Conservation (phyloP, 2,797 vertebrate species). For the Agapornis canus region DNA sequence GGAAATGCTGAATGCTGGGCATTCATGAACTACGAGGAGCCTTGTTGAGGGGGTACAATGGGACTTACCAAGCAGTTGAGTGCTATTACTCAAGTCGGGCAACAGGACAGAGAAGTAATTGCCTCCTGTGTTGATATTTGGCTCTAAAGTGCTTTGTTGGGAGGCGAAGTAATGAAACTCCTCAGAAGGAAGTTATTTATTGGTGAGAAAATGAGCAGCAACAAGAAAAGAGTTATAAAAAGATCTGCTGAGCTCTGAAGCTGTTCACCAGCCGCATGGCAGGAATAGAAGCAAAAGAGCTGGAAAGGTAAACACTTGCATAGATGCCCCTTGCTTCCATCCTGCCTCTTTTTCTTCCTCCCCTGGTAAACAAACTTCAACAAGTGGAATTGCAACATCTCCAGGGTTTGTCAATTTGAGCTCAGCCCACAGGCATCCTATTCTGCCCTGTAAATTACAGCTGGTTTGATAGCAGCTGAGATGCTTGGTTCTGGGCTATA, state of each 20-base stretch:
- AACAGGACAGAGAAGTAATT: not conserved
- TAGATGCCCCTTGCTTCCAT: not conserved
- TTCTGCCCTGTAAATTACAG: slow-evolving; percentile 62
- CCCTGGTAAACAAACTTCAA: slow-evolving; percentile 59
- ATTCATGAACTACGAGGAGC: not conserved
- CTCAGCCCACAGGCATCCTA: slow-evolving; percentile 36
- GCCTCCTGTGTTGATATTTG: slow-evolving; percentile 39
- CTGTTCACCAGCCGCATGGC: not conserved
- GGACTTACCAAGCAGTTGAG: not conserved
- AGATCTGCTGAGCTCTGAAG: slow-evolving; percentile 23
- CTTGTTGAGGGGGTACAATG: not conserved
- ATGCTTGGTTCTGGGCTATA: not conserved
- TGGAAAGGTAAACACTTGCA: slow-evolving; percentile 64
- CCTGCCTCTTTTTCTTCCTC: not conserved
- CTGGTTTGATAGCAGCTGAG: slow-evolving; percentile 8
- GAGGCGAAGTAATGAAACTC: slow-evolving; percentile 38
- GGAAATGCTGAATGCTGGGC: not conserved
- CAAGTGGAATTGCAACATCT: slow-evolving; percentile 57
- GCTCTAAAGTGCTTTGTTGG: slow-evolving; percentile 37
- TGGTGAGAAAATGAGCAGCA: slow-evolving; percentile 36
- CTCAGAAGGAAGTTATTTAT: slow-evolving; percentile 27
- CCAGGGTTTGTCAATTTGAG: slow-evolving; percentile 15
- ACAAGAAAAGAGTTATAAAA: slow-evolving; percentile 26
- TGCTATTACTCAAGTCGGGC: not conserved
- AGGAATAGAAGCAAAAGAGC: slow-evolving; percentile 54